phyloP scores from a whole-genome alignment of 2,797 vertebrate species.

The Catamblyrhynchus diadema region DNA sequence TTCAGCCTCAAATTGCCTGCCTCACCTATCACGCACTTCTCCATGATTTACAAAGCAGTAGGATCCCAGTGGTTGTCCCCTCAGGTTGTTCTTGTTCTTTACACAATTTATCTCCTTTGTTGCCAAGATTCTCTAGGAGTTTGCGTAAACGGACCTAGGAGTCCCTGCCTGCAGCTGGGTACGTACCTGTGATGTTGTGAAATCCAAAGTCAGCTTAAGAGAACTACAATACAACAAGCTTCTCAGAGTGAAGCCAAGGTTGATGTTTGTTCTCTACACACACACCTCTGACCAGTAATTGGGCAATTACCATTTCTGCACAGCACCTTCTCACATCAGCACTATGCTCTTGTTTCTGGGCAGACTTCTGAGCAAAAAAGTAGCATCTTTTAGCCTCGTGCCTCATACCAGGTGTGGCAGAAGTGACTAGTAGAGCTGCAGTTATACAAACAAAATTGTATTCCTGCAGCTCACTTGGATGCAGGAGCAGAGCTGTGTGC shows the following conservation, averaged over 20 bases:
- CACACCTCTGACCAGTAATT: neutral
- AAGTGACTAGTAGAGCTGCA: neutral
- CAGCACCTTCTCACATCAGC: neutral
- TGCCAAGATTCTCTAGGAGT: neutral
- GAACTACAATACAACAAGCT: neutral
- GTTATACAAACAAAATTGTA: neutral
- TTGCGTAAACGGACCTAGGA: neutral
- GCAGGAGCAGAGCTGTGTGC: neutral
- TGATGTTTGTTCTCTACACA: fast-evolving
- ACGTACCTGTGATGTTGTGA: fast-evolving
- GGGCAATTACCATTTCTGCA: neutral
- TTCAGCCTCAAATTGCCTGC: neutral
- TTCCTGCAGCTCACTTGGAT: neutral
- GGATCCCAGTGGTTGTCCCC: neutral
- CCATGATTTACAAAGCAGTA: neutral
- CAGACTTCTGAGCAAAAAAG: neutral
- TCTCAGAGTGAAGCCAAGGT: neutral
- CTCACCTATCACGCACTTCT: neutral
- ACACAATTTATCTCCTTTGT: fast-evolving
- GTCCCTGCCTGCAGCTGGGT: neutral
- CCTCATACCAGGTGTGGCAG: neutral
- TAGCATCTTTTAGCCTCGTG: fast-evolving
- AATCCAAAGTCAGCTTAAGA: neutral
- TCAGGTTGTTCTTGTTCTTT: neutral
- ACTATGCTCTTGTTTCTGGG: neutral